These are phyloP conservation scores for Heptranchias perlo DNA, from an alignment of 2,113 vertebrate genomes.

Conservation along the genomic window DNA sequence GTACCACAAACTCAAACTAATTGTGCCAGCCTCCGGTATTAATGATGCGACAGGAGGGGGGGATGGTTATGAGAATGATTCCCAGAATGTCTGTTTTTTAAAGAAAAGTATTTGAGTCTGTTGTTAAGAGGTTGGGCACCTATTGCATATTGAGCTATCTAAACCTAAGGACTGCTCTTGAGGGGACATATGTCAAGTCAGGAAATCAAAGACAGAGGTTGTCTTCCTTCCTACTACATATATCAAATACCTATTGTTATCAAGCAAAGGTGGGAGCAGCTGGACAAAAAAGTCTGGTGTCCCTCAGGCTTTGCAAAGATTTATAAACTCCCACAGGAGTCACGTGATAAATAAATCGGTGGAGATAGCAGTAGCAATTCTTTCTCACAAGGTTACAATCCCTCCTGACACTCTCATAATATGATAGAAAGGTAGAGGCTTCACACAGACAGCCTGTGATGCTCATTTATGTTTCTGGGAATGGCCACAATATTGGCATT, in stretches of 20 bases:
- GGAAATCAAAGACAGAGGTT: constrained; percentile 12
- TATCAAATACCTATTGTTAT: constrained; percentile 16
- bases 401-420: constrained; percentile 17
- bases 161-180: background rate
- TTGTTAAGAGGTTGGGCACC: background rate
- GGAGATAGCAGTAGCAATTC: constrained; percentile 13
- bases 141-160: background rate
- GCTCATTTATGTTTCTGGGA: background rate
- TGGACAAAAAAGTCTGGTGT: background rate
- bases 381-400: constrained; percentile 25
- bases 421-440: constrained; percentile 26
- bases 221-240: background rate
- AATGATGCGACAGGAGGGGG: background rate
- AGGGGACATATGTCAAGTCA: background rate
- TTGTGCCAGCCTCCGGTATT: background rate
- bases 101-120: background rate
- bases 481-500: background rate
- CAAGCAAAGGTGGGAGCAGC: constrained; percentile 5
- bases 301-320: constrained; percentile 15
- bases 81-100: background rate
- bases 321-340: constrained; percentile 25
- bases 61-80: background rate
- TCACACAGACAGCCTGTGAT: background rate
- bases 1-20: background rate
- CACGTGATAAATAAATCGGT: constrained; percentile 12